These are phyloP conservation scores for Ladona fulva DNA, from an alignment of 1,140 invertebrate species.

Conservation along the genomic window DNA sequence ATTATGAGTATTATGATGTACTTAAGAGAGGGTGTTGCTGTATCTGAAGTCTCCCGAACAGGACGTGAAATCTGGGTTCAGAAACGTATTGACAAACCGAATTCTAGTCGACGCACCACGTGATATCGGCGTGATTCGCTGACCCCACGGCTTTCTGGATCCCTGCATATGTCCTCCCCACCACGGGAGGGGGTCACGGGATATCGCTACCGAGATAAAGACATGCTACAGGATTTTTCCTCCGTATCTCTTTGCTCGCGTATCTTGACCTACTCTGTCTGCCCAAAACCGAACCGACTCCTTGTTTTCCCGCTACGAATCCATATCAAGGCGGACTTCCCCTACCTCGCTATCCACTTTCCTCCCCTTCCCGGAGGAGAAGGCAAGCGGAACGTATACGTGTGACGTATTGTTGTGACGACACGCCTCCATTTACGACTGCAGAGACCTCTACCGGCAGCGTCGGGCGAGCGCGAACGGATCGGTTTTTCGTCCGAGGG, in stretches of 20 bases:
- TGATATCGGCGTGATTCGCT: too few species aligned
- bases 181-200: too few species aligned
- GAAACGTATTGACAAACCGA: too few species aligned
- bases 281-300: background rate
- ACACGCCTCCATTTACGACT: background rate
- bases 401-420: slow-evolving; percentile 4
- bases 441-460: background rate
- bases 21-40: too few species aligned
- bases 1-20: too few species aligned
- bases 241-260: background rate
- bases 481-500: background rate
- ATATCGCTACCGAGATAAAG: background rate
- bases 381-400: background rate
- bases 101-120: too few species aligned
- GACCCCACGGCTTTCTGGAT: too few species aligned
- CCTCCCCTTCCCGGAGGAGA: background rate
- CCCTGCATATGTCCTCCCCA: too few species aligned
- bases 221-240: background rate
- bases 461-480: background rate
- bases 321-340: background rate
- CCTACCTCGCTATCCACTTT: background rate
- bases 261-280: background rate
- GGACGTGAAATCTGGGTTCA: too few species aligned
- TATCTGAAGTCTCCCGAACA: too few species aligned
- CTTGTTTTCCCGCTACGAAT: background rate